Evolutionary conservation across 2,888 invertebrate species (phyloP).

Genomic region (Drosophila limbata): DNA sequence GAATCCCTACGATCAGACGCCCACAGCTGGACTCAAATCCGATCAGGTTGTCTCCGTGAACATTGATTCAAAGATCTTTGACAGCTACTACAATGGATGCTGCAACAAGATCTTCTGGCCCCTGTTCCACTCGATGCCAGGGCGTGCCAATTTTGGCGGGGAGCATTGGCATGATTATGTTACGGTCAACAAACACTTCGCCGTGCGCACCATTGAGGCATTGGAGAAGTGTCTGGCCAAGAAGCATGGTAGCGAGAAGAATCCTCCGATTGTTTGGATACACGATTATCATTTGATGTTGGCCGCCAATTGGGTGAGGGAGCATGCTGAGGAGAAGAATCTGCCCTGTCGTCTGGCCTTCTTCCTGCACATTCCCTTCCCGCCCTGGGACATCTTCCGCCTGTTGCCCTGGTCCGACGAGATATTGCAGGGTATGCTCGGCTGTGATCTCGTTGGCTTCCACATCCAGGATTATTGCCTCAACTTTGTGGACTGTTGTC

Average conservation of each 20-base stretch:
- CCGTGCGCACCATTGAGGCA: constrained; percentile 91
- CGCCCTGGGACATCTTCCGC: constrained; percentile 96
- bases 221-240: constrained; percentile 86
- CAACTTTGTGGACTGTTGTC: constrained; percentile 96
- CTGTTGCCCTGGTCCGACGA: constrained; percentile 97
- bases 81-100: constrained; percentile 96
- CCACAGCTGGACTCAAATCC: constrained; percentile 93
- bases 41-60: constrained; percentile 93
- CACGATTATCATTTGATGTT: constrained; percentile 98
- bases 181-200: constrained; percentile 93
- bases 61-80: constrained; percentile 91
- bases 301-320: constrained; percentile 95
- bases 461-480: constrained; percentile 96
- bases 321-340: constrained; percentile 92
- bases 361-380: constrained; percentile 97
- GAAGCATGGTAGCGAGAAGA: constrained; percentile 82
- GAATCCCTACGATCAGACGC: constrained; percentile 93
- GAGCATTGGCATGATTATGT: constrained; percentile 94
- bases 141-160: constrained; percentile 92
- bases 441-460: constrained; percentile 97
- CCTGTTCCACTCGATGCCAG: constrained; percentile 96
- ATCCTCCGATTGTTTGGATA: constrained; percentile 91
- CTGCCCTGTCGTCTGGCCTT: constrained; percentile 94
- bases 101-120: constrained; percentile 97
- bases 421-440: constrained; percentile 95